phyloP scores from a whole-genome alignment of 2,888 invertebrate genomes.

The Petrophora chlorosata region DNA sequence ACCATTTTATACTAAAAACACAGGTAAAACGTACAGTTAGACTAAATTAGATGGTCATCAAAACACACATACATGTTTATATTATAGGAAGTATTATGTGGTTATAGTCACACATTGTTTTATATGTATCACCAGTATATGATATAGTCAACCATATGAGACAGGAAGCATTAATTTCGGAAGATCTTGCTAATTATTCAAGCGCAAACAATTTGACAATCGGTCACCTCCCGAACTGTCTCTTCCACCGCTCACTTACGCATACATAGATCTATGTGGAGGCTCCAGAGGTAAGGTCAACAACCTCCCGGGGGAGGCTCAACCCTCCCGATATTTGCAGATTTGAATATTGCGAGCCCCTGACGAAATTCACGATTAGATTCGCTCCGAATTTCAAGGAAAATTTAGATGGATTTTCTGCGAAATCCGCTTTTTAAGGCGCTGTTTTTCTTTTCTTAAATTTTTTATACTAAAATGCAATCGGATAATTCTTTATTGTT shows the following conservation, averaged over 20 bases:
- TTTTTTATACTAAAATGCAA: too few relatives aligned
- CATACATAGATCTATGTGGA: slow-evolving; percentile 54
- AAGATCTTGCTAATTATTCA: background rate
- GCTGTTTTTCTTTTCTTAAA: slow-evolving; percentile 18
- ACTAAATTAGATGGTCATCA: too few relatives aligned
- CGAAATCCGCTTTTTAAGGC: background rate
- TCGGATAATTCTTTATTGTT: too few relatives aligned
- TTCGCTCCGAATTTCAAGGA: slow-evolving; percentile 45
- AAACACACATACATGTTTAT: too few relatives aligned
- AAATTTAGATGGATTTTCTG: slow-evolving; percentile 29
- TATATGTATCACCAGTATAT: too few relatives aligned
- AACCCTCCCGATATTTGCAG: slow-evolving; percentile 66
- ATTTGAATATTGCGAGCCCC: slow-evolving; percentile 73
- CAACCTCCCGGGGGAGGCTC: slow-evolving; percentile 55
- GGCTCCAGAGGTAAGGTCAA: slow-evolving; percentile 70
- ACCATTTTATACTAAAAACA: too few relatives aligned
- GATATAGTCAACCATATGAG: too few relatives aligned
- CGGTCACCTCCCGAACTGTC: slow-evolving; percentile 18
- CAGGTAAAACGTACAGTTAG: too few relatives aligned
- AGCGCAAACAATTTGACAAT: background rate
- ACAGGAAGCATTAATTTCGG: too few relatives aligned
- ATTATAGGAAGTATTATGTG: too few relatives aligned
- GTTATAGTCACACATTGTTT: too few relatives aligned
- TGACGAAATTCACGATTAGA: slow-evolving; percentile 66
- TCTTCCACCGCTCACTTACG: slow-evolving; percentile 42